Evolutionary conservation across 2,888 invertebrate genomes (phyloP).

Genomic region (Standfussiana lucernea): DNA sequence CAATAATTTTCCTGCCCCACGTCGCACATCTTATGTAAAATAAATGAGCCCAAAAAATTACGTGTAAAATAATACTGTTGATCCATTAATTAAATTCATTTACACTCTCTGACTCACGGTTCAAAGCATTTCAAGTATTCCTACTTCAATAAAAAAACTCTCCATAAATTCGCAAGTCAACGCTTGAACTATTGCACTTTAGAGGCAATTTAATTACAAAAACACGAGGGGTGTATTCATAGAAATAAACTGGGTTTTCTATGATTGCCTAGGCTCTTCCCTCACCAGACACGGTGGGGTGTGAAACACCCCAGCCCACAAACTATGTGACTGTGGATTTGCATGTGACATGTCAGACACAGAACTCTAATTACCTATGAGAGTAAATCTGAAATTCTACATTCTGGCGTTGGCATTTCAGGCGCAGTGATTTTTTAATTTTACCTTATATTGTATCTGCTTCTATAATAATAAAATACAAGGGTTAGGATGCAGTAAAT

Average conservation of each 20-base stretch:
- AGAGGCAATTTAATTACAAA: neutral
- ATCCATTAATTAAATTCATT: slow-evolving; percentile 12
- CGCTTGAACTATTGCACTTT: slow-evolving; percentile 16
- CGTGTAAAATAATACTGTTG: neutral
- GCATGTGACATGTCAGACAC: slow-evolving; percentile 49
- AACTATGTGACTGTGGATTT: slow-evolving; percentile 44
- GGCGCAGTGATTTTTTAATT: neutral
- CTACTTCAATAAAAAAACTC: slow-evolving; percentile 8
- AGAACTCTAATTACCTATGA: slow-evolving; percentile 48
- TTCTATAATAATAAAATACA: no score
- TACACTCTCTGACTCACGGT: neutral
- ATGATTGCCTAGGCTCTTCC: neutral
- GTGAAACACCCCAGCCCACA: slow-evolving; percentile 22
- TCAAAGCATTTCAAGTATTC: slow-evolving; percentile 23
- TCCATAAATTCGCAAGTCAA: slow-evolving; percentile 29
- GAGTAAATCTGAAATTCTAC: slow-evolving; percentile 40
- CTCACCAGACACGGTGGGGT: neutral
- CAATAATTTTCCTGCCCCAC: neutral
- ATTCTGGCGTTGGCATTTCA: no score
- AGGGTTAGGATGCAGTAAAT: no score
- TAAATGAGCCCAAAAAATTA: neutral
- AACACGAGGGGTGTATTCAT: neutral
- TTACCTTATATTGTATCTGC: neutral
- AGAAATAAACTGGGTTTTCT: slow-evolving; percentile 1
- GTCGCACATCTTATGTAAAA: neutral